Percentiles rank a stretch among this genome's conserved stretches.
Conservation (phyloP, 2,797 vertebrate genomes). For the Podarcis lilfordi region DNA sequence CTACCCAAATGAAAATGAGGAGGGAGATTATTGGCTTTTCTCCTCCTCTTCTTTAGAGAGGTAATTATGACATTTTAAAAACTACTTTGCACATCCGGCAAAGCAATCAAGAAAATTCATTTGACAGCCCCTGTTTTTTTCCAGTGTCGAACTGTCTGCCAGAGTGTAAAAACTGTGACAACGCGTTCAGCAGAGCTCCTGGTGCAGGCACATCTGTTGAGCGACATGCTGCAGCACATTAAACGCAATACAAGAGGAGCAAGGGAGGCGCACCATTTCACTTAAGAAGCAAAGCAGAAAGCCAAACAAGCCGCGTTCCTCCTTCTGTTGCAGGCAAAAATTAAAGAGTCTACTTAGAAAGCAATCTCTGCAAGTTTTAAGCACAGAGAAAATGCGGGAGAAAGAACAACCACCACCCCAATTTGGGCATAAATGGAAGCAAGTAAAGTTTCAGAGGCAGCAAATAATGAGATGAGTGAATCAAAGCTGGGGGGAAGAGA, state of each 20-base stretch:
- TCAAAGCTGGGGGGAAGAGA: background rate
- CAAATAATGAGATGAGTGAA: background rate
- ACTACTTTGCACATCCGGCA: constrained; percentile 67
- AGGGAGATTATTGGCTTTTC: constrained; percentile 30
- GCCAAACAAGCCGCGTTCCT: constrained; percentile 12
- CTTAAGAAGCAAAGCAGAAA: constrained; percentile 44
- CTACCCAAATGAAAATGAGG: constrained; percentile 32
- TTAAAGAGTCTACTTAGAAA: constrained; percentile 33
- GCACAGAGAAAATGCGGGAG: background rate
- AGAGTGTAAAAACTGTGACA: constrained; percentile 58
- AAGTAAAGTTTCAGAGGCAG: constrained; percentile 2
- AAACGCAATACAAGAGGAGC: constrained; percentile 32
- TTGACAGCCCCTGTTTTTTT: constrained; percentile 67
- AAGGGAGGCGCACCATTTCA: constrained; percentile 13
- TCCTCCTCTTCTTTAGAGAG: constrained; percentile 36
- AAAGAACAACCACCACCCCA: background rate
- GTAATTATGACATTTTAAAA: constrained; percentile 70
- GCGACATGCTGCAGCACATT: constrained; percentile 37
- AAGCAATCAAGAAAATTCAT: constrained; percentile 73
- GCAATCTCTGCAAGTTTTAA: constrained; percentile 28
- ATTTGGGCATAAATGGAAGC: constrained; percentile 24
- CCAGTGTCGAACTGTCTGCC: constrained; percentile 54
- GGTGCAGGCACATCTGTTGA: constrained; percentile 46
- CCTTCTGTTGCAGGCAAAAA: constrained; percentile 15
- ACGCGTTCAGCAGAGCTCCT: constrained; percentile 48